Base-by-base conservation (phyloP, 2,113 vertebrate species). In the Perca flavescens region DNA sequence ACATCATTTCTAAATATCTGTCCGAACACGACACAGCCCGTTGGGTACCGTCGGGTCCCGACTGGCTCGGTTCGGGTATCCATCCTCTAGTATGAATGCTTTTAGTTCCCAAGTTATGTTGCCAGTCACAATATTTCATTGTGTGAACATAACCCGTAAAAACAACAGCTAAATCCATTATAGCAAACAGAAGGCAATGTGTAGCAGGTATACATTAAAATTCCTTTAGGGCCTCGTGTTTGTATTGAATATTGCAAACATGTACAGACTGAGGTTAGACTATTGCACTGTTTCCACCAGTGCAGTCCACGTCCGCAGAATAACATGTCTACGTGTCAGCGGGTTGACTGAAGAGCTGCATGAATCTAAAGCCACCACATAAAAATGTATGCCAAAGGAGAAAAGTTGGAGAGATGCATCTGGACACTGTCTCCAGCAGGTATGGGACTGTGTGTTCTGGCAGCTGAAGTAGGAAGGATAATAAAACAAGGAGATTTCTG, bases 381-480 rank as follows among this genome's bases (percentile, higher is more conserved):
- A 83, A 89, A 84, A 89, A 17, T 77, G 70, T 82, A 63, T 85
- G 49, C 62, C 77, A 79, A 67, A 31, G 67, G 63, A 86, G 77
- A 63, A 77, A 82, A 58, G 36, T 14, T 60, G 62, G 74, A 75
- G 54, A 64, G 17, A 66, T 47, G 61, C 78, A 81, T 90, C 88
- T 89, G 86, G 89, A 88, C 77, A 81, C 9, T 82, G 84, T 91
- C 72, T 77, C 36, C 36, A 60, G 67, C 78, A 87, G 87, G 74
- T 80, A 74, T 47, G 21, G 78, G 53, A 86, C 86, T 62, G 50
- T 84, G 80, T 79, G 82, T 83, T 90, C 88, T 77, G 66, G 56
- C 73, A 85, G 61, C 79, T 64, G 11, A 62, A 64, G 28, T 28
- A 19, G 40, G 61, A 82, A 62, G 75, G 28, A 85, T 70, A 73